A percentile compares a stretch with the other conserved stretches of the same genome.
Evolutionary conservation across 2,113 vertebrate species (phyloP).

Genomic region (Cyanocitta stelleri): DNA sequence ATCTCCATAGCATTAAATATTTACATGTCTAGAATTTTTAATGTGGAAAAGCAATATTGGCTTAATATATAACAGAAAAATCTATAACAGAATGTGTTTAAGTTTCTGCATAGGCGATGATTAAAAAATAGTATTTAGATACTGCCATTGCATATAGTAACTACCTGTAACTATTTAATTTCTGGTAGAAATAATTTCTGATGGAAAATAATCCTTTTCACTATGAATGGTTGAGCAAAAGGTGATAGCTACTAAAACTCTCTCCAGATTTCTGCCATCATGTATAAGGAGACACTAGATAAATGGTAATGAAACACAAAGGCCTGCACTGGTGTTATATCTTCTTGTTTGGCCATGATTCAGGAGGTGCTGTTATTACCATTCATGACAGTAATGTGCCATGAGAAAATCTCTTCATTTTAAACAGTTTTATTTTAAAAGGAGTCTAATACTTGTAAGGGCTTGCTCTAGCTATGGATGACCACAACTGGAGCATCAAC

Average conservation of each 20-base stretch:
- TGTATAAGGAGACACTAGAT: not conserved
- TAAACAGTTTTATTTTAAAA: not conserved
- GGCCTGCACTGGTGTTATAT: not conserved
- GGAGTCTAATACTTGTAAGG: not conserved
- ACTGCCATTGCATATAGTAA: not conserved
- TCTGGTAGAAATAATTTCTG: not conserved
- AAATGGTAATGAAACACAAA: not conserved
- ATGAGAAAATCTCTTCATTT: not conserved
- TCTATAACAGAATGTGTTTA: not conserved
- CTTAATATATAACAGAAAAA: not conserved
- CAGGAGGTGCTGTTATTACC: not conserved
- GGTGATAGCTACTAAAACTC: not conserved
- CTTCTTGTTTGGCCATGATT: not conserved
- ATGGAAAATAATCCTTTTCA: not conserved
- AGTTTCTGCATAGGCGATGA: not conserved
- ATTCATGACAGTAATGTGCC: not conserved
- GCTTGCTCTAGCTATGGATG: not conserved
- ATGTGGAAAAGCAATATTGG: not conserved
- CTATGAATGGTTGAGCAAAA: not conserved
- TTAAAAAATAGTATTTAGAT: not conserved
- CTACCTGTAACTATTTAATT: not conserved
- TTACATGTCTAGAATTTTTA: slow-evolving; percentile 9
- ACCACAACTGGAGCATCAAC: not conserved
- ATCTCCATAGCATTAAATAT: slow-evolving; percentile 34
- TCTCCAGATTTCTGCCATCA: not conserved